Conservation (phyloP, 2,113 vertebrate genomes). For the Empidonax traillii region DNA sequence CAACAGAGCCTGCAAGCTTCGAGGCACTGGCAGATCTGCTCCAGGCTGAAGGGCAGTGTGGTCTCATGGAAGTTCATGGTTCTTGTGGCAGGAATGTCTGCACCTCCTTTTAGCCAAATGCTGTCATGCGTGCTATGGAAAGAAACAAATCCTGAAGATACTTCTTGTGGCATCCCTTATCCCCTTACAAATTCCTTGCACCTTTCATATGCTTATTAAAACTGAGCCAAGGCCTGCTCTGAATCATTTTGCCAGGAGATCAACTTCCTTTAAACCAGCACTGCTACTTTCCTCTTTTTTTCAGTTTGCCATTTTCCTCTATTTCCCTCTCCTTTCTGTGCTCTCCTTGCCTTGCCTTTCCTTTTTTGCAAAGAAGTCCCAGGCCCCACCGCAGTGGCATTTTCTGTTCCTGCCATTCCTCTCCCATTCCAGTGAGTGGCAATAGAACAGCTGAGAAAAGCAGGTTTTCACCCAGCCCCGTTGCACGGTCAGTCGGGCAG, state of each 20-base stretch:
- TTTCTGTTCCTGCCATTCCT: background rate
- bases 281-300: background rate
- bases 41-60: background rate
- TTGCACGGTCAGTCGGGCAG: background rate
- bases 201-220: background rate
- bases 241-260: background rate
- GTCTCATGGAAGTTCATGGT: background rate
- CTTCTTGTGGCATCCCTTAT: background rate
- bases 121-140: background rate
- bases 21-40: background rate
- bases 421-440: background rate
- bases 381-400: background rate
- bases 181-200: background rate
- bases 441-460: background rate
- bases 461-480: background rate
- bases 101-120: background rate
- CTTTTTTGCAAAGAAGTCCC: background rate
- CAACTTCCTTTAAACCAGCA: background rate
- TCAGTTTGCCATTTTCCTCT: background rate
- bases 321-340: background rate
- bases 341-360: background rate
- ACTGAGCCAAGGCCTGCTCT: background rate
- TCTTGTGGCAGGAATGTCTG: background rate
- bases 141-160: background rate
- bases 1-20: background rate